Conservation (phyloP, 2,888 invertebrate genomes). For the Seira musarum region DNA sequence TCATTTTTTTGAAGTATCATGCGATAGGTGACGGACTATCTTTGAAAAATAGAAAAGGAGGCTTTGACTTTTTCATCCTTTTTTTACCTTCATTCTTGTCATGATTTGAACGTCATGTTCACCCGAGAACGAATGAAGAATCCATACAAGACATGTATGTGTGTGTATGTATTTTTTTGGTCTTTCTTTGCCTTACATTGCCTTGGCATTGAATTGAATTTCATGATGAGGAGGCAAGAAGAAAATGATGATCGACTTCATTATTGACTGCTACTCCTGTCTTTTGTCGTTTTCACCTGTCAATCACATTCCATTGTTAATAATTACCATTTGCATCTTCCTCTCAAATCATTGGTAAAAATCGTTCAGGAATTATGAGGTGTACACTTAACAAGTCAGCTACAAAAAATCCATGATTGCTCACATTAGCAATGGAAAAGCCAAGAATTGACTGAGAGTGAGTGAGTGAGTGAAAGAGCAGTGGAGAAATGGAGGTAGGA, state of each 20-base stretch:
- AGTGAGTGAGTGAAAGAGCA: constrained; percentile 25
- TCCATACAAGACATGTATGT: background rate
- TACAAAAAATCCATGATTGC: constrained; percentile 19
- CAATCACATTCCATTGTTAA: constrained; percentile 63
- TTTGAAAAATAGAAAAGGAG: background rate
- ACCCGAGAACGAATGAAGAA: no score
- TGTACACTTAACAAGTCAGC: constrained; percentile 54
- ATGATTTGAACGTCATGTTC: constrained; percentile 24
- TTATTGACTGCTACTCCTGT: constrained; percentile 25
- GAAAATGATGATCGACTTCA: constrained; percentile 41
- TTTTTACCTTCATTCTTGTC: background rate
- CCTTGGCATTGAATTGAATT: constrained; percentile 27
- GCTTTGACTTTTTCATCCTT: constrained; percentile 9
- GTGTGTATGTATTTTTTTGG: background rate
- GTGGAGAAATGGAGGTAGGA: constrained; percentile 24
- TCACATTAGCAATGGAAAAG: constrained; percentile 11
- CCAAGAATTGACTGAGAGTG: no score
- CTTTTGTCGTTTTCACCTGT: constrained; percentile 58
- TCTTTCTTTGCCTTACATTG: constrained; percentile 8
- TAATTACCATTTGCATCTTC: constrained; percentile 56
- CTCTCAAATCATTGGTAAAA: constrained; percentile 50
- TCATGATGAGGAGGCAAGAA: background rate
- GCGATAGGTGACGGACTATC: constrained; percentile 10
- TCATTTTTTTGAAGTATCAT: background rate
- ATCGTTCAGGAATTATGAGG: constrained; percentile 53